A percentile compares a stretch with the other conserved stretches of the same genome.
phyloP scores from a whole-genome alignment of 2,113 vertebrate genomes.

The Bufo bufo region DNA sequence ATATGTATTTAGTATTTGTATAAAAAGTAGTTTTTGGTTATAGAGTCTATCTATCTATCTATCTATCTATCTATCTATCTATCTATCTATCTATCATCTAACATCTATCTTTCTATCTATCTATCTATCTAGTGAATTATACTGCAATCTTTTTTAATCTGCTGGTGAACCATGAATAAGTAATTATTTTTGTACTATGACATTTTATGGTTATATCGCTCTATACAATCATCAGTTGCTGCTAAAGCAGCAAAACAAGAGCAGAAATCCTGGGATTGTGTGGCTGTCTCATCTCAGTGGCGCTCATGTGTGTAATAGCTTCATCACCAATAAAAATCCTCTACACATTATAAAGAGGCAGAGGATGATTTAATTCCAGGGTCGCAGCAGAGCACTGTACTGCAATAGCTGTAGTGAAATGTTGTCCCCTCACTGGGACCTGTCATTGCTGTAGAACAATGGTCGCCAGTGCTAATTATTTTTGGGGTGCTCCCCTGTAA shows the following conservation, averaged over 20 bases:
- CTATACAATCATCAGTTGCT: conserved; percentile 2
- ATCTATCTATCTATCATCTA: conserved; percentile 12
- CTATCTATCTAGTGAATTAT: not conserved
- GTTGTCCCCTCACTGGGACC: not conserved
- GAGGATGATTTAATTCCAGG: conserved; percentile 21
- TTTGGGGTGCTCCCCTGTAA: not conserved
- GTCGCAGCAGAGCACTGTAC: not conserved
- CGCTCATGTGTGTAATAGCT: conserved; percentile 30
- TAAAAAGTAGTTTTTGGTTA: no score
- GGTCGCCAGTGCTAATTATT: no score
- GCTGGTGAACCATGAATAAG: not conserved
- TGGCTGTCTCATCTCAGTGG: conserved; percentile 13
- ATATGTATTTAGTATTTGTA: not conserved
- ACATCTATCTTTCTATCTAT: conserved; percentile 1
- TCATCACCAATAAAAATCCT: conserved; percentile 28
- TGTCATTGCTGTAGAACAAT: not conserved
- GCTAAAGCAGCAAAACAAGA: conserved; percentile 10
- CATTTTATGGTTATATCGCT: conserved; percentile 6
- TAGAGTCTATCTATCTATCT: conserved; percentile 5
- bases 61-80: conserved; percentile 16
- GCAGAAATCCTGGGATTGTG: conserved; percentile 10
- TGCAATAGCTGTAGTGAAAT: not conserved
- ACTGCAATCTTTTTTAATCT: not conserved
- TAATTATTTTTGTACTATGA: not conserved
- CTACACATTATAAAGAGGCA: conserved; percentile 22